Base-by-base conservation (phyloP, 2,797 vertebrate species). In the Poeciliopsis presidionis region DNA sequence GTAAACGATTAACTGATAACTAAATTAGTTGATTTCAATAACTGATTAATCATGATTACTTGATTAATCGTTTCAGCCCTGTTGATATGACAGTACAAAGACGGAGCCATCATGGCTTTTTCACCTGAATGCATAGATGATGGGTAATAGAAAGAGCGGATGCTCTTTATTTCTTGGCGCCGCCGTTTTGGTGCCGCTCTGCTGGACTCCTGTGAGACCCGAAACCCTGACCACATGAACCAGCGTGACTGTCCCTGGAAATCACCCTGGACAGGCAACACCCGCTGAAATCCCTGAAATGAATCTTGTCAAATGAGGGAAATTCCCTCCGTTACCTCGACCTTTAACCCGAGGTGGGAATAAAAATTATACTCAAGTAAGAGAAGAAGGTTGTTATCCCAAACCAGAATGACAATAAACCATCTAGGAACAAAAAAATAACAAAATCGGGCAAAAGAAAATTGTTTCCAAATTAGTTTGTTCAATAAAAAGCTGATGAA, bases 201-300 rank as follows among this genome's bases (percentile, higher is more conserved):
- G 39, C 30, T 78, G 30, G 55, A 80, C 79, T 72, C 78, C 63
- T 59, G 72, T 53, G 75, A 80, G 33, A 77, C 47, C 73, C 51
- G 39, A 55, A 20, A 78, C 73, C 39, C n/a, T 70, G 30, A 82
- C 87, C 87, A 84, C 84, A 70, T 16, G 61, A 75, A 73, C 59
- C 28, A 49, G 72, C 76, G 72, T 74, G 73, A 87, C 83, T 78
- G 45, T 43, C 46, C 39, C 7, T 65, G 85, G 81, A 74, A 83
- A 72, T 80, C 81, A 57, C 63, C 76, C 65, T 87, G 86, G 73
- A 85, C 82, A 81, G 87, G 84, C 90, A 89, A 90, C 92, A 87
- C 87, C 89, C 90, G 81, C 69, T 55, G 55, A 72, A 81, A 81
- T 36, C 75, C 63, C 79, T 41, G 47, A 69, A 51, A 63, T 46